These are phyloP conservation scores for Tipula confusa DNA, from an alignment of 2,888 invertebrate species.

Conservation along the genomic window DNA sequence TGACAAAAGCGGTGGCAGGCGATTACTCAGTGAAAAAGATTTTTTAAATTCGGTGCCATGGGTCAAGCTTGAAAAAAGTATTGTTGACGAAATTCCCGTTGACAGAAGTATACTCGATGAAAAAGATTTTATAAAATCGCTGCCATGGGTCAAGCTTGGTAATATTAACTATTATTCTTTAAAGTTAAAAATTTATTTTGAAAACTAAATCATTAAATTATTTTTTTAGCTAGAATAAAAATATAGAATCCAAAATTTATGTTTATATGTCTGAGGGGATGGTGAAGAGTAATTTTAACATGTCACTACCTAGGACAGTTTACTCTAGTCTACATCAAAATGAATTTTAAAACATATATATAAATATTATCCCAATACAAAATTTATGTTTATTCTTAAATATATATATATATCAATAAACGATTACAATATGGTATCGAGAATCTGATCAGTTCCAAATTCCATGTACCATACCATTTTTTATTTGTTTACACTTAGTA, in stretches of 20 bases:
- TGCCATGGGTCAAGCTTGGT: conserved; percentile 16
- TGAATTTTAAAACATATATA: too few species aligned
- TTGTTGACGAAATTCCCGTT: background rate
- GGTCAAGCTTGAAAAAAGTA: background rate
- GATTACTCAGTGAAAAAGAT: background rate
- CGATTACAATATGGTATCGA: background rate
- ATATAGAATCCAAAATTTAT: background rate
- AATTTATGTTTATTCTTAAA: background rate
- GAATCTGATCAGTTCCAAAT: background rate
- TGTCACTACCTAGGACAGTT: background rate
- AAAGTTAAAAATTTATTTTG: background rate
- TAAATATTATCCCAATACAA: background rate
- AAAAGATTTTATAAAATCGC: background rate
- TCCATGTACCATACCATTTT: background rate
- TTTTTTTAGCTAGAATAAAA: conserved; percentile 17
- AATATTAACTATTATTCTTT: background rate
- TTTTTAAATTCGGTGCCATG: background rate
- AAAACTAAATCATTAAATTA: background rate
- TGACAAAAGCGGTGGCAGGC: background rate
- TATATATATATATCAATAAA: background rate
- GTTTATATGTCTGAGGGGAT: background rate
- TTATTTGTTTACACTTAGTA: background rate
- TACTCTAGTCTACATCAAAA: background rate
- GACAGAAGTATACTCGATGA: background rate
- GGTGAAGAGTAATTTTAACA: background rate